phyloP scores from a whole-genome alignment of 2,888 invertebrate genomes.

The Calliphora vomitoria region DNA sequence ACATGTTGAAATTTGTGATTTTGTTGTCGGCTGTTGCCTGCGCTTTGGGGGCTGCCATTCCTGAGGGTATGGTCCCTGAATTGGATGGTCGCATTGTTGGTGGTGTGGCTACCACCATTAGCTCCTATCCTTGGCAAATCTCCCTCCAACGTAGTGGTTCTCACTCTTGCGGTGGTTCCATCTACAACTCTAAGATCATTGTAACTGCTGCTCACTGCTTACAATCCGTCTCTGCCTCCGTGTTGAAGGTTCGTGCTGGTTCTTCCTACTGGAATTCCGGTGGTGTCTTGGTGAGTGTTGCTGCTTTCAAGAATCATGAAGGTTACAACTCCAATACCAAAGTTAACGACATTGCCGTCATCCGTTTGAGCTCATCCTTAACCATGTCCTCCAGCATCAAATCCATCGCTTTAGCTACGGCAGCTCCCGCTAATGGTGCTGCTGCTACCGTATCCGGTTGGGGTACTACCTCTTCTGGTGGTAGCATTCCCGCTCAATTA shows the following conservation, averaged over 20 bases:
- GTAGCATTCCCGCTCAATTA: constrained; percentile 80
- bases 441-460: constrained; percentile 79
- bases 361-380: constrained; percentile 85
- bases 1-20: constrained; percentile 67
- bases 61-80: constrained; percentile 63
- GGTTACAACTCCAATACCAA: constrained; percentile 84
- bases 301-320: constrained; percentile 76
- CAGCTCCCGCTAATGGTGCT: constrained; percentile 74
- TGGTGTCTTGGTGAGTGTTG: constrained; percentile 75
- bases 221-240: constrained; percentile 77
- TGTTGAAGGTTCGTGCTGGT: constrained; percentile 85
- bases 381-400: constrained; percentile 82
- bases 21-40: constrained; percentile 52
- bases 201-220: constrained; percentile 88
- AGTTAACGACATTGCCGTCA: constrained; percentile 86
- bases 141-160: constrained; percentile 79
- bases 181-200: constrained; percentile 84
- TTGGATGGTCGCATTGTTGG: constrained; percentile 77
- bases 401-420: constrained; percentile 82
- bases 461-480: constrained; percentile 79
- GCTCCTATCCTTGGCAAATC: constrained; percentile 75
- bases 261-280: constrained; percentile 84
- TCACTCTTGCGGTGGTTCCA: constrained; percentile 86
- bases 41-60: constrained; percentile 59
- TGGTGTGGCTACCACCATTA: constrained; percentile 75